Evolutionary conservation across 2,888 invertebrate genomes (phyloP).

Genomic region (Dexiosoma caninum): DNA sequence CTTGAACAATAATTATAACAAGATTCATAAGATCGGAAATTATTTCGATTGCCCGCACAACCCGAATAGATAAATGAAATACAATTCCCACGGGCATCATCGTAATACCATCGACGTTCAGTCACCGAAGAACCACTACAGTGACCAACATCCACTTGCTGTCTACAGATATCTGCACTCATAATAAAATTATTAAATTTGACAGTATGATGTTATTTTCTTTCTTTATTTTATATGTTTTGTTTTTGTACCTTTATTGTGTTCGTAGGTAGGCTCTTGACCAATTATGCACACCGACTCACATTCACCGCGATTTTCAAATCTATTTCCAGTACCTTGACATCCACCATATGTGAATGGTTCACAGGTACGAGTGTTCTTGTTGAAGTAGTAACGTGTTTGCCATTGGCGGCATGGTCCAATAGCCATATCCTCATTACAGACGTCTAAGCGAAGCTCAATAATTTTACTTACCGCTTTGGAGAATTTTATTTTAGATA

Average conservation of each 20-base stretch:
- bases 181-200: conserved; percentile 59
- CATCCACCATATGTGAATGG: conserved; percentile 90
- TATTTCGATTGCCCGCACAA: conserved; percentile 92
- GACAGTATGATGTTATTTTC: neutral
- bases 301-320: conserved; percentile 86
- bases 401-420: conserved; percentile 84
- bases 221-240: neutral
- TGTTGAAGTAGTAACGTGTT: conserved; percentile 84
- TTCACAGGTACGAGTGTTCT: conserved; percentile 81
- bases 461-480: conserved; percentile 79
- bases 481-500: conserved; percentile 82
- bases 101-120: conserved; percentile 86
- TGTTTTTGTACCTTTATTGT: conserved; percentile 39
- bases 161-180: conserved; percentile 82
- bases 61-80: conserved; percentile 89
- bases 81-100: conserved; percentile 84
- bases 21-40: conserved; percentile 86
- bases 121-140: conserved; percentile 77
- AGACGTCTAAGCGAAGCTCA: conserved; percentile 81
- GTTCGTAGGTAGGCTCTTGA: conserved; percentile 78
- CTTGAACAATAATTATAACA: conserved; percentile 82
- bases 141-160: conserved; percentile 82
- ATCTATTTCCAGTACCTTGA: conserved; percentile 90
- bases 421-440: conserved; percentile 82
- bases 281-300: conserved; percentile 83